phyloP scores from a whole-genome alignment of 1,140 invertebrate genomes.

The Pogonomyrmex barbatus region DNA sequence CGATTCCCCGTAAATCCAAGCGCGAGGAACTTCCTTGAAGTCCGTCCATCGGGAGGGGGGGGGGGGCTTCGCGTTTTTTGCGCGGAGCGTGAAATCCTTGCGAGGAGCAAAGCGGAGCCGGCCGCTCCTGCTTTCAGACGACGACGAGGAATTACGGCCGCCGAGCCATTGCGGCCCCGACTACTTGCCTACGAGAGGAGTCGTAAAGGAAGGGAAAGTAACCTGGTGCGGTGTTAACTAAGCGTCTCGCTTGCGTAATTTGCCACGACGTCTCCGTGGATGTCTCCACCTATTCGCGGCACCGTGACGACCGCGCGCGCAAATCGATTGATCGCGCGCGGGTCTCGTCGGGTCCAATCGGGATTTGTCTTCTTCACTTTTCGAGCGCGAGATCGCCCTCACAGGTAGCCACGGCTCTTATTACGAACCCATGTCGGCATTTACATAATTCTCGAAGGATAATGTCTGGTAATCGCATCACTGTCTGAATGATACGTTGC shows the following conservation, averaged over 20 bases:
- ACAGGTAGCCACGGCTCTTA: slow-evolving; percentile 18
- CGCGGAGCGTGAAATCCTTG: slow-evolving; percentile 36
- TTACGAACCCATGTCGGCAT: slow-evolving; percentile 13
- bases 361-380: slow-evolving; percentile 35
- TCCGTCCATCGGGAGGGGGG: neutral
- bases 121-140: slow-evolving; percentile 37
- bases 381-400: slow-evolving; percentile 5
- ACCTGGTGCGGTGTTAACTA: slow-evolving; percentile 70
- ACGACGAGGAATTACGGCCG: slow-evolving; percentile 29
- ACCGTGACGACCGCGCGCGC: slow-evolving; percentile 18
- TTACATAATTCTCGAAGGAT: slow-evolving; percentile 44
- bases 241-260: slow-evolving; percentile 80
- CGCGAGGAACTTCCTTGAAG: slow-evolving; percentile 23
- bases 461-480: slow-evolving; percentile 18
- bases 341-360: slow-evolving; percentile 11
- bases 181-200: slow-evolving; percentile 68
- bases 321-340: slow-evolving; percentile 52
- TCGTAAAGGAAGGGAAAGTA: slow-evolving; percentile 86
- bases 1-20: slow-evolving; percentile 29
- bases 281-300: slow-evolving; percentile 73
- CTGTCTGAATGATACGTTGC: neutral
- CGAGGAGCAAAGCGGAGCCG: slow-evolving; percentile 33
- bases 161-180: slow-evolving; percentile 20
- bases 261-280: slow-evolving; percentile 66
- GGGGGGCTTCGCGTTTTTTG: slow-evolving; percentile 13